Conservation (phyloP, 2,113 vertebrate species). For the Lophura nycthemera region DNA sequence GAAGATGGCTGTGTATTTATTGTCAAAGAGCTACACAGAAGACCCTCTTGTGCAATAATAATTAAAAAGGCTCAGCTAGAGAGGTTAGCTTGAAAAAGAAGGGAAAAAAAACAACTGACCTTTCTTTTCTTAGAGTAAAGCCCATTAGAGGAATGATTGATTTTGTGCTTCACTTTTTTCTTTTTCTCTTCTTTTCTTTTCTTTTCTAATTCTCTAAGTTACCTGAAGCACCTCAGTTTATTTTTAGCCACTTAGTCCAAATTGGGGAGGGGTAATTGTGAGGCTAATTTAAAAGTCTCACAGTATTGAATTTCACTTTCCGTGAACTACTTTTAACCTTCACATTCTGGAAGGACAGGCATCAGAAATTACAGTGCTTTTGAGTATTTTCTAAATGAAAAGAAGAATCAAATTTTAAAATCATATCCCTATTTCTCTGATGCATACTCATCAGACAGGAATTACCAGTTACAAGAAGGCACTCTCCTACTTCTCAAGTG, state of each 20-base stretch:
- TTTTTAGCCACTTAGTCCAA: conserved; percentile 22
- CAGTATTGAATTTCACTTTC: background rate
- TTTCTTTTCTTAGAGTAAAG: conserved; percentile 51
- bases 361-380: background rate
- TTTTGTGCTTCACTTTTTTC: conserved; percentile 39
- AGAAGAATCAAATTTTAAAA: background rate
- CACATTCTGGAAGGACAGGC: background rate
- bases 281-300: background rate
- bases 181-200: background rate
- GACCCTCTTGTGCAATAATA: conserved; percentile 25
- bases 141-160: conserved; percentile 54
- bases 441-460: background rate
- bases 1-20: conserved; percentile 40
- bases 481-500: background rate
- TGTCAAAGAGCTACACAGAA: conserved; percentile 3
- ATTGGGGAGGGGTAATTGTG: background rate
- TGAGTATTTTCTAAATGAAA: background rate
- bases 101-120: background rate
- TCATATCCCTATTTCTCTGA: background rate
- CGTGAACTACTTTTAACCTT: background rate
- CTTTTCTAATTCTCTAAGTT: background rate
- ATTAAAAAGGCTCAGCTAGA: conserved; percentile 32
- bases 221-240: background rate
- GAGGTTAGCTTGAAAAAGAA: conserved; percentile 38
- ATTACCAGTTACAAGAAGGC: background rate